Evolutionary conservation across 1,140 invertebrate species (phyloP).

Genomic region (Drosophila triauraria): DNA sequence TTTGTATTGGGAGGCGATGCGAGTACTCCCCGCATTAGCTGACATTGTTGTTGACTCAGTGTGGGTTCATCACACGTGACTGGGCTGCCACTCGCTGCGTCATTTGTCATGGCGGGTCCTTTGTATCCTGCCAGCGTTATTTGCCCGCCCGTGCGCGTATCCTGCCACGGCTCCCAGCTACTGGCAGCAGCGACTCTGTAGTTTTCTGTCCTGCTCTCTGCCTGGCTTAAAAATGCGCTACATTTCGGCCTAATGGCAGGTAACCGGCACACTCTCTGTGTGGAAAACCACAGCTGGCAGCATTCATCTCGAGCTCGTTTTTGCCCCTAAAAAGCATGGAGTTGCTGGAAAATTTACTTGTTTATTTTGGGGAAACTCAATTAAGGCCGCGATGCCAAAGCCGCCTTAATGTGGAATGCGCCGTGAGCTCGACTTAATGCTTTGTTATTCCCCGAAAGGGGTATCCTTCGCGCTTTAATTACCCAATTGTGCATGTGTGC

Average conservation of each 20-base stretch:
- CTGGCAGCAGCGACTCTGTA: constrained; percentile 3
- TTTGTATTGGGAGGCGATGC: not conserved
- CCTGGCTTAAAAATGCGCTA: constrained; percentile 12
- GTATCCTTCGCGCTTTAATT: constrained; percentile 18
- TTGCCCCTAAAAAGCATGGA: not conserved
- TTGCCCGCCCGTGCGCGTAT: constrained; percentile 31
- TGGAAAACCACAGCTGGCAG: constrained; percentile 17
- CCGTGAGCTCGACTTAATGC: constrained; percentile 8
- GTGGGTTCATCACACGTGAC: constrained; percentile 54
- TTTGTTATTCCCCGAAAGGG: constrained; percentile 10
- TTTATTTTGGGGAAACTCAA: constrained; percentile 28
- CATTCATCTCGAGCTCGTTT: not conserved
- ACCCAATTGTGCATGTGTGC: constrained; percentile 19
- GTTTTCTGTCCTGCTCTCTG: constrained; percentile 1
- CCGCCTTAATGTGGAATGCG: constrained; percentile 23
- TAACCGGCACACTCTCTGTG: constrained; percentile 2
- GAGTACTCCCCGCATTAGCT: constrained; percentile 14
- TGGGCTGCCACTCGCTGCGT: constrained; percentile 41
- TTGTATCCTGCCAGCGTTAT: constrained; percentile 39
- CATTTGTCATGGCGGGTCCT: constrained; percentile 68
- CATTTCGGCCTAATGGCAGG: constrained; percentile 23
- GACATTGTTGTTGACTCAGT: constrained; percentile 36
- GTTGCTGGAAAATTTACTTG: constrained; percentile 8
- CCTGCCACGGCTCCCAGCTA: constrained; percentile 11
- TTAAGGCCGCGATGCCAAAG: constrained; percentile 1